Percentiles rank a stretch among this genome's conserved stretches.
phyloP scores from a whole-genome alignment of 2,797 vertebrate species.

The Tiaroga cobitis region DNA sequence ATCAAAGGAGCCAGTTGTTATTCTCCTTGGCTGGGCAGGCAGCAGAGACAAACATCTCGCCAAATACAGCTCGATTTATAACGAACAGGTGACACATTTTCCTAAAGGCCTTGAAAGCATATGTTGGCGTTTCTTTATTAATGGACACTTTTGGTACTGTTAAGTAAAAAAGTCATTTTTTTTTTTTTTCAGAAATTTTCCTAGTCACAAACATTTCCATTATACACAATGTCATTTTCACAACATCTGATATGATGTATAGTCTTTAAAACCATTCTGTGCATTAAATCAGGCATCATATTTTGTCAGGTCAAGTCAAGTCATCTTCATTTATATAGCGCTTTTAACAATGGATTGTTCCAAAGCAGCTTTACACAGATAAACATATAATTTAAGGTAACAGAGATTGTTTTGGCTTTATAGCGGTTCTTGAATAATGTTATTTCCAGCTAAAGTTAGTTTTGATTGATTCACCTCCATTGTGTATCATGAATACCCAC shows the following conservation, averaged over 20 bases:
- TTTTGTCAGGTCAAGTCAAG: too few relatives aligned
- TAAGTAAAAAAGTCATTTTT: neutral
- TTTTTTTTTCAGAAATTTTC: neutral
- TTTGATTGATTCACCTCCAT: too few relatives aligned
- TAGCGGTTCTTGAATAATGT: too few relatives aligned
- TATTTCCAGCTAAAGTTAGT: too few relatives aligned
- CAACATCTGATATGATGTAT: neutral
- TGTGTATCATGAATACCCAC: neutral
- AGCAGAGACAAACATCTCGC: conserved; percentile 90
- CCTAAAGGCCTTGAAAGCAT: neutral
- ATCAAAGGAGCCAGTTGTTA: conserved; percentile 87
- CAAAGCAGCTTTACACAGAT: too few relatives aligned
- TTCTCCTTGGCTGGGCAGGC: conserved; percentile 95
- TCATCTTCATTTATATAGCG: too few relatives aligned
- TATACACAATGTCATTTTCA: neutral
- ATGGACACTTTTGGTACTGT: neutral
- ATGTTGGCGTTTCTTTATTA: neutral
- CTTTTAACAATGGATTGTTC: too few relatives aligned
- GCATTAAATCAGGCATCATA: neutral
- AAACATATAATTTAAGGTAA: too few relatives aligned
- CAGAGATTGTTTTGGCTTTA: too few relatives aligned
- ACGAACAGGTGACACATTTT: conserved; percentile 81
- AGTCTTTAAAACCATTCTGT: neutral
- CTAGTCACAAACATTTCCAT: neutral
- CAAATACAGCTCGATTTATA: conserved; percentile 95